A percentile compares a stretch with the other conserved stretches of the same genome.
Evolutionary conservation across 2,113 vertebrate genomes (phyloP).

Genomic region (Willisornis vidua): DNA sequence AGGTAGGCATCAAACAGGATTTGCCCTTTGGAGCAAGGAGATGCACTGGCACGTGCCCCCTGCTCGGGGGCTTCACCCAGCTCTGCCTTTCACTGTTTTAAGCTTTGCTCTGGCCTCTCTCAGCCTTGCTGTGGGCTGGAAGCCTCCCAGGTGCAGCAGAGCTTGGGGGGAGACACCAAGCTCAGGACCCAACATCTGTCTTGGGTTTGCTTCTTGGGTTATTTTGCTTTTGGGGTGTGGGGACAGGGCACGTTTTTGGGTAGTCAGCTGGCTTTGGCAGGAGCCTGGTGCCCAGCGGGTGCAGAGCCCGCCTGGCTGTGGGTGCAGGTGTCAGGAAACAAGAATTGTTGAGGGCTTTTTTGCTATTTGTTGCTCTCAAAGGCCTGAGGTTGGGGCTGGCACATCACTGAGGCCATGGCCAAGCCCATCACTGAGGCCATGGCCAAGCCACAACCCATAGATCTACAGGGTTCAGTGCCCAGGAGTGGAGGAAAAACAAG

Average conservation of each 20-base stretch:
- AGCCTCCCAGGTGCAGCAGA: rapidly evolving
- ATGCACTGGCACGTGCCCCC: rapidly evolving
- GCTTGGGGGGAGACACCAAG: not conserved
- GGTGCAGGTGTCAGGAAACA: not conserved
- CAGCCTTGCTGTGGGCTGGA: not conserved
- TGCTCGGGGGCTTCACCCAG: rapidly evolving
- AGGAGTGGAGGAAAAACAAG: not conserved
- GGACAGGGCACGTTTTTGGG: not conserved
- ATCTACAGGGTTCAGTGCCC: not conserved
- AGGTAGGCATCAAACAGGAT: not conserved
- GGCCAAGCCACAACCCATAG: not conserved
- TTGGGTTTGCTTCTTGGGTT: not conserved
- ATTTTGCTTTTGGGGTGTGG: too few species aligned
- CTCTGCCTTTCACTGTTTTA: not conserved
- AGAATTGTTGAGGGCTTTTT: not conserved
- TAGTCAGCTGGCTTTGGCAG: not conserved
- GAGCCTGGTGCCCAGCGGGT: rapidly evolving
- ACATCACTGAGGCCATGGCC: rapidly evolving
- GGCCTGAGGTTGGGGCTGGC: not conserved
- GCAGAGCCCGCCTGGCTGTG: not conserved
- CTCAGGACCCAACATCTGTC: rapidly evolving
- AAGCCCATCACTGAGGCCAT: rapidly evolving
- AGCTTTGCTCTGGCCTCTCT: rapidly evolving
- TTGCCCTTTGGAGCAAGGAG: not conserved
- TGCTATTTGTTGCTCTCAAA: not conserved